phyloP scores from a whole-genome alignment of 2,797 vertebrate genomes.

The Clarias pachynema region DNA sequence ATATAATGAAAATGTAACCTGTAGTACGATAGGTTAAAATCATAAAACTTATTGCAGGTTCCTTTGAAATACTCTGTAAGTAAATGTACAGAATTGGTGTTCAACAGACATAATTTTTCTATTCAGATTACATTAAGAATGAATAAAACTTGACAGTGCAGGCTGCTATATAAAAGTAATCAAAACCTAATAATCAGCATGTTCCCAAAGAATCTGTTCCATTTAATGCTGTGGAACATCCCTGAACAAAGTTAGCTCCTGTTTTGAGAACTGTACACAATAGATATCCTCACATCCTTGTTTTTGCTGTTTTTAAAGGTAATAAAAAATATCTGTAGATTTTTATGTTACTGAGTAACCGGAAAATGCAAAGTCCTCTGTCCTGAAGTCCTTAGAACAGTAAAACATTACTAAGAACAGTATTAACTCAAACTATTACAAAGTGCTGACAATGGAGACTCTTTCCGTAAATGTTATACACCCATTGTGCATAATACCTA shows the following conservation, averaged over 20 bases:
- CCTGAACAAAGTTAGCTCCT: not conserved
- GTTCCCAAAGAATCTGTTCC: not conserved
- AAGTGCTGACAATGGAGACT: not conserved
- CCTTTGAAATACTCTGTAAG: not conserved
- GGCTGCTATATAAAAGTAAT: not conserved
- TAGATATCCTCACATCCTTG: no score
- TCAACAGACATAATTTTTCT: not conserved
- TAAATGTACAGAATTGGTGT: not conserved
- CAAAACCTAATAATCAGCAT: not conserved
- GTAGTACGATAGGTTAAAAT: not conserved
- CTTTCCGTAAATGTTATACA: not conserved
- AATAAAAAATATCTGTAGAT: not conserved
- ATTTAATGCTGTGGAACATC: not conserved
- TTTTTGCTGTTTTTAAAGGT: not conserved
- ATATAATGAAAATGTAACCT: not conserved
- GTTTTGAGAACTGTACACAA: not conserved
- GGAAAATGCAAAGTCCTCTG: not conserved
- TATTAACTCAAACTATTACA: not conserved
- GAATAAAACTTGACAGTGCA: not conserved
- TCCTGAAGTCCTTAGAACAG: not conserved
- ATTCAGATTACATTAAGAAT: constrained; percentile 1
- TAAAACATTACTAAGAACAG: not conserved
- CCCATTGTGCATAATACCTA: not conserved
- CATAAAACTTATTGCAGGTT: not conserved
- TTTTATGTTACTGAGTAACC: not conserved